Conservation (phyloP, 2,888 invertebrate genomes). For the Portevinia maculata region DNA sequence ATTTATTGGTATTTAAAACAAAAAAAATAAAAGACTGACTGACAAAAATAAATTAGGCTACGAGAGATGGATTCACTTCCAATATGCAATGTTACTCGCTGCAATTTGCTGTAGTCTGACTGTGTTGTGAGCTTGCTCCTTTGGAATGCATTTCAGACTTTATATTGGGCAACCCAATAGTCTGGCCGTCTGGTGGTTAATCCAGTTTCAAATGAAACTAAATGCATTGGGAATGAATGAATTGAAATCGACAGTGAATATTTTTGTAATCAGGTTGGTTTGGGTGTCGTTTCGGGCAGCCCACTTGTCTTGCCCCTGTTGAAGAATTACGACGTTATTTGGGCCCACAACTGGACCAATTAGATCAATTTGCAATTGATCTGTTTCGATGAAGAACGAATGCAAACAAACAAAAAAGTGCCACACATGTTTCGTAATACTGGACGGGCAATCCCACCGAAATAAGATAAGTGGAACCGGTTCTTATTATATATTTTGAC, state of each 20-base stretch:
- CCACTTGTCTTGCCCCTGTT: slow-evolving; percentile 27
- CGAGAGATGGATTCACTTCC: slow-evolving; percentile 42
- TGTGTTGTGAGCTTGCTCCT: slow-evolving; percentile 2
- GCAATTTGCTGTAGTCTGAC: not conserved
- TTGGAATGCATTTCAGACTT: slow-evolving; percentile 22
- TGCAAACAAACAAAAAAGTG: slow-evolving; percentile 4
- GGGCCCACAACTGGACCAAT: slow-evolving; percentile 35
- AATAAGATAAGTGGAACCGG: slow-evolving; percentile 34
- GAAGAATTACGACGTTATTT: slow-evolving; percentile 34
- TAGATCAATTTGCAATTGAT: slow-evolving; percentile 5
- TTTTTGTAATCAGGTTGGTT: slow-evolving; percentile 51
- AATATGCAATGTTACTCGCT: slow-evolving; percentile 24
- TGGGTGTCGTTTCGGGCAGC: slow-evolving; percentile 8
- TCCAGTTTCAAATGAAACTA: slow-evolving; percentile 38
- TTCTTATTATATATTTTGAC: slow-evolving; percentile 40
- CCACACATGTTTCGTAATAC: slow-evolving; percentile 44
- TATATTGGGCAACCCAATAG: slow-evolving; percentile 14
- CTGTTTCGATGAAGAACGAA: not conserved
- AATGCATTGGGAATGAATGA: slow-evolving; percentile 35
- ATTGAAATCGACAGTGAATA: slow-evolving; percentile 60
- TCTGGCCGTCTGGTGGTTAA: slow-evolving; percentile 23
- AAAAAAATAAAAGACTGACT: slow-evolving; percentile 13
- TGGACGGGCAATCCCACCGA: slow-evolving; percentile 4
- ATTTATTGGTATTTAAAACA: slow-evolving; percentile 55
- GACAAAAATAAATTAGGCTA: slow-evolving; percentile 43